A percentile compares a stretch with the other conserved stretches of the same genome.
phyloP scores from a whole-genome alignment of 2,888 invertebrate species.

The Neocrepidodera transversa region DNA sequence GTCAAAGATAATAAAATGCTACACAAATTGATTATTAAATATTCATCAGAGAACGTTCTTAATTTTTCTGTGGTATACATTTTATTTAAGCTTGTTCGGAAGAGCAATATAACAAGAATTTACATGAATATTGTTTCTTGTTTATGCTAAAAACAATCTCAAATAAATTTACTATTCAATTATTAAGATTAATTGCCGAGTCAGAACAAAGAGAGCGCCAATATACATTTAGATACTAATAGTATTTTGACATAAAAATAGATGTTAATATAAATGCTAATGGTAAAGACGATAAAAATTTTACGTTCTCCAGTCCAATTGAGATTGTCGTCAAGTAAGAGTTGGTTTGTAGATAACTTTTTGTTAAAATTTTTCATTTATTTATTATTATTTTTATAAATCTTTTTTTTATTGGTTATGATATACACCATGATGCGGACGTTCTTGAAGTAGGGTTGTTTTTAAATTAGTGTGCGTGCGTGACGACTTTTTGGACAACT shows the following conservation, averaged over 20 bases:
- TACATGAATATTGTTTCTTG: not conserved
- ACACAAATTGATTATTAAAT: too few species aligned
- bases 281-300: slow-evolving; percentile 11
- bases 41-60: too few species aligned
- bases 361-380: too few species aligned
- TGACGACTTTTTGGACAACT: too few species aligned
- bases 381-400: too few species aligned
- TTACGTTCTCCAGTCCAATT: slow-evolving; percentile 1
- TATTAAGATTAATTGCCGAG: slow-evolving; percentile 37
- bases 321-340: slow-evolving; percentile 5
- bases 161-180: slow-evolving; percentile 38
- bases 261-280: slow-evolving; percentile 36
- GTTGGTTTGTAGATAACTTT: slow-evolving; percentile 2
- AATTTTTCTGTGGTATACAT: too few species aligned
- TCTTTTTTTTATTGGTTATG: too few species aligned
- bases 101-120: not conserved
- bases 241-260: slow-evolving; percentile 32
- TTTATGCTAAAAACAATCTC: slow-evolving; percentile 23
- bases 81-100: not conserved
- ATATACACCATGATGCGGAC: too few species aligned
- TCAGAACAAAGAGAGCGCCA: slow-evolving; percentile 32
- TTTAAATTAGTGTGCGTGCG: too few species aligned
- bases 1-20: too few species aligned
- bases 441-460: too few species aligned
- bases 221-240: slow-evolving; percentile 27